Evolutionary conservation across 2,113 vertebrate species (phyloP).

Genomic region (Glaucomys volans): DNA sequence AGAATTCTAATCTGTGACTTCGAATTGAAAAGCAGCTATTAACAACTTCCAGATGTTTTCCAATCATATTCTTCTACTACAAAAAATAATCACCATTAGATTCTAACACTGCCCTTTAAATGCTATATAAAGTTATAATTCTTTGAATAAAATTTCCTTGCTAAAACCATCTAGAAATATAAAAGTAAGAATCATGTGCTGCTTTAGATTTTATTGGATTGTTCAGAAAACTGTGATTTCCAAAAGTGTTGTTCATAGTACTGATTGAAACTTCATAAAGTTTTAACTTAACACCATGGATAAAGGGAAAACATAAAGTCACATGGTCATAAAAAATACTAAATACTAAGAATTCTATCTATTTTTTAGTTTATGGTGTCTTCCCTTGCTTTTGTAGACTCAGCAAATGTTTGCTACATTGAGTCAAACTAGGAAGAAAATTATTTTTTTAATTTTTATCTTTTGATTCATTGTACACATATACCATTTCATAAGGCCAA

Average conservation of each 20-base stretch:
- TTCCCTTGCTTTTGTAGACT: background rate
- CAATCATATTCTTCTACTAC: background rate
- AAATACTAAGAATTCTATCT: background rate
- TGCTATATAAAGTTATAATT: background rate
- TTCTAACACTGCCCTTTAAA: background rate
- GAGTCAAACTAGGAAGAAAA: background rate
- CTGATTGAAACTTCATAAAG: background rate
- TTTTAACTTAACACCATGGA: background rate
- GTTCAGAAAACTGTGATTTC: background rate
- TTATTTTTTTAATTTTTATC: background rate
- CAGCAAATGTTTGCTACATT: background rate
- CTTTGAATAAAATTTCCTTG: background rate
- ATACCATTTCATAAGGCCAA: background rate
- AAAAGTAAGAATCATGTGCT: background rate
- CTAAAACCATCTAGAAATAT: background rate
- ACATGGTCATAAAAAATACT: background rate
- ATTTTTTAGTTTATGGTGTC: too few species aligned
- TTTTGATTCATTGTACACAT: background rate
- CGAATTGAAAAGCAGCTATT: background rate
- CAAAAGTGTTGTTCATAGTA: background rate
- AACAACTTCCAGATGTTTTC: background rate
- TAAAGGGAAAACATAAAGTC: background rate
- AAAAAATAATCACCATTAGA: background rate
- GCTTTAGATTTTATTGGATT: background rate
- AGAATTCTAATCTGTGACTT: constrained; percentile 29